Percentiles rank a stretch among this genome's conserved stretches.
Evolutionary conservation across 2,797 vertebrate genomes (phyloP).

Genomic region (Alca torda): DNA sequence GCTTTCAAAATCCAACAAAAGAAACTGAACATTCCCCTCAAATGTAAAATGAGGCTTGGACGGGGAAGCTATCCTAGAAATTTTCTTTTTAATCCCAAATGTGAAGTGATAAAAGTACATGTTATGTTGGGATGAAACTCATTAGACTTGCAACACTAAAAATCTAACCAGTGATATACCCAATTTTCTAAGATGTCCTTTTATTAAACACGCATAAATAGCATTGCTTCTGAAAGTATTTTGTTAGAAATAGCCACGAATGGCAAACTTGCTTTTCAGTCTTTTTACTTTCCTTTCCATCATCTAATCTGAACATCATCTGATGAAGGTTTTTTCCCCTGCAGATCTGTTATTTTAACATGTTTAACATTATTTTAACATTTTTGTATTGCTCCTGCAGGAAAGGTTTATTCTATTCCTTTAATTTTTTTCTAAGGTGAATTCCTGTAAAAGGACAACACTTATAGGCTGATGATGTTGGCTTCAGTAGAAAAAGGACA

Average conservation of each 20-base stretch:
- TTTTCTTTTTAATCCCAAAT: background rate
- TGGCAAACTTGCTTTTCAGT: background rate
- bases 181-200: background rate
- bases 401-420: background rate
- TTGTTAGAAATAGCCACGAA: background rate
- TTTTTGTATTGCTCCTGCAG: background rate
- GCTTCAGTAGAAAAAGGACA: background rate
- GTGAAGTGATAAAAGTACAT: background rate
- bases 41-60: background rate
- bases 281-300: background rate
- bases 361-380: background rate
- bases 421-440: background rate
- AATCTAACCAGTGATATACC: background rate
- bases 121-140: background rate
- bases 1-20: background rate
- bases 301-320: background rate
- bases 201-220: background rate
- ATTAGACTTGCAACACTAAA: background rate
- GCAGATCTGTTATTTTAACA: background rate
- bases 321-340: background rate
- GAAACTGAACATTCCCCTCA: background rate
- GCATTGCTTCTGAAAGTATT: background rate
- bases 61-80: background rate
- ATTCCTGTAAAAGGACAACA: background rate
- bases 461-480: background rate